A percentile compares a stretch with the other conserved stretches of the same genome.
Evolutionary conservation across 2,888 invertebrate genomes (phyloP).

Genomic region (Marasmarcha lunaedactyla): DNA sequence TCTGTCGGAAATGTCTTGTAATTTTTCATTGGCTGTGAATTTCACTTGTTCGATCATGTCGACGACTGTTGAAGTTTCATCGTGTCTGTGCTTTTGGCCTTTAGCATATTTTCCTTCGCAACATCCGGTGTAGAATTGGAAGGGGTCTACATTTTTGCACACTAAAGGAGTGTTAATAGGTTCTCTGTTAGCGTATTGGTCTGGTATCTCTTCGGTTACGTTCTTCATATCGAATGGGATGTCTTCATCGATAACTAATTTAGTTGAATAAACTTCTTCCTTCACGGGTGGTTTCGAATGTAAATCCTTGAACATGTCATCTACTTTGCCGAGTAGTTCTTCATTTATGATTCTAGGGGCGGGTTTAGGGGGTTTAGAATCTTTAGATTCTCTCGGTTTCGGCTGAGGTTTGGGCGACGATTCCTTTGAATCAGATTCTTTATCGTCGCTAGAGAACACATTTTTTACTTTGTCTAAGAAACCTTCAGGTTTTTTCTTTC

Average conservation of each 20-base stretch:
- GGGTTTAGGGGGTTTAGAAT: constrained; percentile 51
- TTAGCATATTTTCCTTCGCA: constrained; percentile 43
- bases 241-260: constrained; percentile 55
- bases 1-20: constrained; percentile 35
- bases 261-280: constrained; percentile 52
- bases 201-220: constrained; percentile 41
- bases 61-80: constrained; percentile 50
- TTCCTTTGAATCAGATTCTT: constrained; percentile 34
- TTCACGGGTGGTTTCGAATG: constrained; percentile 43
- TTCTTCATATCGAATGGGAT: constrained; percentile 25
- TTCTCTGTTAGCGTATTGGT: constrained; percentile 56
- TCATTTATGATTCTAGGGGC: constrained; percentile 56
- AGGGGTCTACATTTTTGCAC: constrained; percentile 39
- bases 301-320: constrained; percentile 64
- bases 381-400: constrained; percentile 29
- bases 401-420: constrained; percentile 31
- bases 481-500: constrained; percentile 23
- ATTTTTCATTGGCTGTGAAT: constrained; percentile 46
- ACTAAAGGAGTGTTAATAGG: constrained; percentile 50
- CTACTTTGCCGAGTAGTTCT: constrained; percentile 57
- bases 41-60: constrained; percentile 57
- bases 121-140: constrained; percentile 45
- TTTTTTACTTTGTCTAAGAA: constrained; percentile 54
- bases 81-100: constrained; percentile 49
- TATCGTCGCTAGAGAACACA: constrained; percentile 52